Percentiles rank a stretch among this genome's conserved stretches.
phyloP scores from a whole-genome alignment of 2,113 vertebrate genomes.

The Myanophis thanlyinensis region DNA sequence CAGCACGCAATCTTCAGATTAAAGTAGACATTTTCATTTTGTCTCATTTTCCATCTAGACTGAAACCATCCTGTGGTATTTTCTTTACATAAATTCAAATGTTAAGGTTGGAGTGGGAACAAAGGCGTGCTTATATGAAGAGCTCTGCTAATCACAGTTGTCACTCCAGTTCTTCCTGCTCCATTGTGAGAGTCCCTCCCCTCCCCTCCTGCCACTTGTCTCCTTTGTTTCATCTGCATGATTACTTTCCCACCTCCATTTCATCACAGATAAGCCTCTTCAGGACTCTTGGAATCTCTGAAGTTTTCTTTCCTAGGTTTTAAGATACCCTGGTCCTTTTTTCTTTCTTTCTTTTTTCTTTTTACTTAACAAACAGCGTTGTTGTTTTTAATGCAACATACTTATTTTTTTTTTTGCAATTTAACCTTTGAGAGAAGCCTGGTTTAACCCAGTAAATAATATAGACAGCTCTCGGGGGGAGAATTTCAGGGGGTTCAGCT shows the following conservation, averaged over 20 bases:
- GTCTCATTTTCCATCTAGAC: constrained; percentile 7
- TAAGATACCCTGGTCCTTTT: background rate
- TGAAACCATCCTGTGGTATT: background rate
- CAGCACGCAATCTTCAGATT: constrained; percentile 3
- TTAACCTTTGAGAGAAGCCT: background rate
- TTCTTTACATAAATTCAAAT: constrained; percentile 34
- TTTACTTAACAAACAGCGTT: background rate
- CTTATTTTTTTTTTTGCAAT: background rate
- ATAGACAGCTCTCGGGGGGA: background rate
- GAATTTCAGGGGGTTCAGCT: background rate
- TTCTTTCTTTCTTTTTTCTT: background rate
- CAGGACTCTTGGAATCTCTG: background rate
- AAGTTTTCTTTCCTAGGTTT: background rate
- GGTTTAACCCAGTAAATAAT: background rate
- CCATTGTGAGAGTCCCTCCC: constrained; percentile 1
- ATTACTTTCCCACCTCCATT: constrained; percentile 17
- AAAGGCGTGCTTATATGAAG: constrained; percentile 26
- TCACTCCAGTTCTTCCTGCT: constrained; percentile 14
- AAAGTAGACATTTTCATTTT: constrained; percentile 27
- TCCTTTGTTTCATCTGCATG: constrained; percentile 25
- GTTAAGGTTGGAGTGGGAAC: constrained; percentile 26
- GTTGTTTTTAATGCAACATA: background rate
- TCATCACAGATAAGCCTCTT: constrained; percentile 4
- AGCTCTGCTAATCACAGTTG: constrained; percentile 23
- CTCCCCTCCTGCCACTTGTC: background rate